Evolutionary conservation across 2,888 invertebrate species (phyloP).

Genomic region (Drosophila ochracea): DNA sequence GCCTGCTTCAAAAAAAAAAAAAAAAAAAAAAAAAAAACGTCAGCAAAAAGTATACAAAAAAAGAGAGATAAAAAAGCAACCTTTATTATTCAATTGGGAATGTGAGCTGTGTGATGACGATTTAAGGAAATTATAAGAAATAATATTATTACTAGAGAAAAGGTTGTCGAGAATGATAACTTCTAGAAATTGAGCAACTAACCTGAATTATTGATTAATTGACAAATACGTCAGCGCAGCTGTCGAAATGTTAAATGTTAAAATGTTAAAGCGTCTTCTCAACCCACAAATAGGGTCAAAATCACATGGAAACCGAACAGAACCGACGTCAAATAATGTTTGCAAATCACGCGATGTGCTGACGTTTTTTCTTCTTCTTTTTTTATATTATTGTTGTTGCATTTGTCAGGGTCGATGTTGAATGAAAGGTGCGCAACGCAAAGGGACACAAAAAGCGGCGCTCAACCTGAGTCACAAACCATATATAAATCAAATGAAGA

Average conservation of each 20-base stretch:
- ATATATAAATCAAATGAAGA: conserved; percentile 57
- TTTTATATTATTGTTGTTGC: conserved; percentile 22
- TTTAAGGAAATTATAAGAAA: not conserved
- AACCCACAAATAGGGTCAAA: conserved; percentile 61
- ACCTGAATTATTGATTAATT: conserved; percentile 57
- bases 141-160: not conserved
- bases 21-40: conserved; percentile 27
- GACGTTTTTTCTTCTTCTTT: conserved; percentile 13
- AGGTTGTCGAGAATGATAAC: not conserved
- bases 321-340: conserved; percentile 52
- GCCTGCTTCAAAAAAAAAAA: conserved; percentile 6
- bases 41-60: conserved; percentile 12
- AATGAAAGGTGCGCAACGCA: not conserved
- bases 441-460: conserved; percentile 38
- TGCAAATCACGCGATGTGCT: conserved; percentile 65
- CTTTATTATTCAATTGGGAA: not conserved
- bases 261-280: conserved; percentile 33
- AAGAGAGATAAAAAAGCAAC: not conserved
- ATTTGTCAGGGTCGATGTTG: conserved; percentile 34
- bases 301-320: conserved; percentile 48
- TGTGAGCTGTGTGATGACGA: too few relatives aligned
- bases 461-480: conserved; percentile 52
- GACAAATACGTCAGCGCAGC: conserved; percentile 17
- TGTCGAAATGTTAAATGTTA: conserved; percentile 11
- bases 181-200: not conserved